These are phyloP conservation scores for Eupithecia exiguata DNA, from an alignment of 2,888 invertebrate genomes.

Conservation along the genomic window DNA sequence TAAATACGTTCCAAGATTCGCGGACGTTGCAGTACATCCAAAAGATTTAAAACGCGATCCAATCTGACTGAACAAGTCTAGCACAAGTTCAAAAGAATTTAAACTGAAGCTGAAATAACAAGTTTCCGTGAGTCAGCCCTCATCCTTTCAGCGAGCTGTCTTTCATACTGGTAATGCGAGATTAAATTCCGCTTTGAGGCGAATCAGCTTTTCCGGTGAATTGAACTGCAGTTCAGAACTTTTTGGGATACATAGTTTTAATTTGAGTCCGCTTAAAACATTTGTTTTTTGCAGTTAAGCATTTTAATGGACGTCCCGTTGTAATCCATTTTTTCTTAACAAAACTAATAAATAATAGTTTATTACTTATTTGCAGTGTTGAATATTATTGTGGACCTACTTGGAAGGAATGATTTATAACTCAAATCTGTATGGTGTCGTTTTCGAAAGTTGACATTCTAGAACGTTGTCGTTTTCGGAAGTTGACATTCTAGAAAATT, in stretches of 20 bases:
- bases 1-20: background rate
- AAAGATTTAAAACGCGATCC: background rate
- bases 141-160: conserved; percentile 19
- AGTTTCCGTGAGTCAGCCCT: conserved; percentile 18
- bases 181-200: conserved; percentile 9
- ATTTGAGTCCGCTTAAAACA: background rate
- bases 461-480: no score
- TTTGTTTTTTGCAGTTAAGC: no score
- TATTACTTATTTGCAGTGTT: no score
- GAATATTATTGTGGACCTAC: no score
- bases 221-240: background rate
- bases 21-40: background rate
- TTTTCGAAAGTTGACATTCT: no score
- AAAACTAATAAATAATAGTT: no score
- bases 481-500: no score
- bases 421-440: no score
- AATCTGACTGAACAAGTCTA: background rate
- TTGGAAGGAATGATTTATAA: no score
- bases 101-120: conserved; percentile 14
- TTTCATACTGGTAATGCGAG: conserved; percentile 17
- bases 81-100: conserved; percentile 15
- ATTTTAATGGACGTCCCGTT: no score
- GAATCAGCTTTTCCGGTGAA: background rate
- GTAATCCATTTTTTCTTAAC: no score
- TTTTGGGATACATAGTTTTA: background rate